These are phyloP conservation scores for Scaptomyza tumidula DNA, from an alignment of 2,888 invertebrate species.

Conservation along the genomic window DNA sequence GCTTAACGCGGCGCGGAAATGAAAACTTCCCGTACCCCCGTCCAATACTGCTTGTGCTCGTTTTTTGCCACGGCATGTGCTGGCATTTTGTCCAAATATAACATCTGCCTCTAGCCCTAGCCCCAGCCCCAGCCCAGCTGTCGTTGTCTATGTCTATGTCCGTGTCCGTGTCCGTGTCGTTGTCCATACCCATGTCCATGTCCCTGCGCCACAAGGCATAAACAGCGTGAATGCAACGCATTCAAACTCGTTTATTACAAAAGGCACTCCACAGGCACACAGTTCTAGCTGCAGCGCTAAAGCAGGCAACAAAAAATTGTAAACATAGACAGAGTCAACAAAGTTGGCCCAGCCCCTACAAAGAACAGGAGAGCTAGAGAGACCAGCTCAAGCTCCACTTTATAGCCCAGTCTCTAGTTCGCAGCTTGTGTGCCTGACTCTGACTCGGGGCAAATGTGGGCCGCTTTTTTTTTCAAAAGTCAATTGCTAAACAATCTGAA, in stretches of 20 bases:
- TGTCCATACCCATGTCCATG: background rate
- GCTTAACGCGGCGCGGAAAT: conserved; percentile 67
- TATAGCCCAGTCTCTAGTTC: background rate
- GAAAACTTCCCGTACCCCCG: conserved; percentile 46
- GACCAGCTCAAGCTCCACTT: background rate
- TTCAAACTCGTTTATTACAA: conserved; percentile 6
- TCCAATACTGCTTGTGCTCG: background rate
- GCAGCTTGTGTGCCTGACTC: background rate
- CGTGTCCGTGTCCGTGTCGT: background rate
- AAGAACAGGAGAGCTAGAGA: background rate
- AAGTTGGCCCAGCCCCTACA: conserved; percentile 35
- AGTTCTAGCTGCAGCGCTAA: conserved; percentile 20
- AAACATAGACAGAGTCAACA: conserved; percentile 77
- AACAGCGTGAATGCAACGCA: conserved; percentile 9
- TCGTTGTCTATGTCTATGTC: background rate
- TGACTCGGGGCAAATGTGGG: conserved; percentile 3
- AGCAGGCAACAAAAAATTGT: conserved; percentile 38
- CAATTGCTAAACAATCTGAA: conserved; percentile 53
- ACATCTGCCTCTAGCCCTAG: conserved; percentile 9
- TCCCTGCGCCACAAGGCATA: conserved; percentile 8
- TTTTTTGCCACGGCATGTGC: conserved; percentile 34
- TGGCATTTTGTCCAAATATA: conserved; percentile 33
- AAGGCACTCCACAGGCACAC: too few species aligned
- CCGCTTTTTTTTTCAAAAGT: conserved; percentile 25
- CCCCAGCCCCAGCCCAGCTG: background rate